Base-by-base conservation (phyloP, 2,797 vertebrate species). In the Nannoperca obscura region DNA sequence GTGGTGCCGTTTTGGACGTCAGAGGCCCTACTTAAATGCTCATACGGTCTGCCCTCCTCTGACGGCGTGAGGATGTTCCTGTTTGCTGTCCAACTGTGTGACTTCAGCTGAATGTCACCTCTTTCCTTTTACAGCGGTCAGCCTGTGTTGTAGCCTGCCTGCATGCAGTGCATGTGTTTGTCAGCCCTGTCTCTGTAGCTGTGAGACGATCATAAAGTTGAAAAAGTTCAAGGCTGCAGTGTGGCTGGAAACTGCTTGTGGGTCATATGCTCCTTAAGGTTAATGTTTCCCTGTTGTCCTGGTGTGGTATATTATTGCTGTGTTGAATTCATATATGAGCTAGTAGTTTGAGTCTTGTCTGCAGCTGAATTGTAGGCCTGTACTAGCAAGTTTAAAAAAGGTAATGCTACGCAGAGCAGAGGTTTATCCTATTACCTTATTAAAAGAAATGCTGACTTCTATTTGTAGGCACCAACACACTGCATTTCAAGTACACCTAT, bases 391-490 rank as follows among this genome's bases (percentile, higher is more conserved):
- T 20, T 30, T 19, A 47, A 55, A 32, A 24, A 54, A 32, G 11
- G 1, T 5, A 13, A 50, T 1, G 10, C 54, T 38, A 7, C 7
- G 22, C 15, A 1, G 34, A 46, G 27, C 15, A 2, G 34, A 46
- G 14, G 8, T 74, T 82, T 27, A 81, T 69, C 60, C 22, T 81
- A 1, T 78, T 60, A 73, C 3, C 74, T 74, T 0, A 64, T 87
- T 66, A 64, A 54, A 71, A 58, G 30, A 81, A 74, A 62, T 24
- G 73, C 74, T 81, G 68, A 84, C 60, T 52, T 47, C 24, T 42
- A 47, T 30, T 19, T 38, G 36, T 10, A 38, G 36, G 36, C 36
- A 7, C 36, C 7, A 10, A 38, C 2, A 2, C 36, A 38, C 36
- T 38, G 36, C 34, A 34, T 38, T 38, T 38, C 9, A 38, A 38